Conservation (phyloP, 2,113 vertebrate genomes). For the Brachyhypopomus occidentalis region DNA sequence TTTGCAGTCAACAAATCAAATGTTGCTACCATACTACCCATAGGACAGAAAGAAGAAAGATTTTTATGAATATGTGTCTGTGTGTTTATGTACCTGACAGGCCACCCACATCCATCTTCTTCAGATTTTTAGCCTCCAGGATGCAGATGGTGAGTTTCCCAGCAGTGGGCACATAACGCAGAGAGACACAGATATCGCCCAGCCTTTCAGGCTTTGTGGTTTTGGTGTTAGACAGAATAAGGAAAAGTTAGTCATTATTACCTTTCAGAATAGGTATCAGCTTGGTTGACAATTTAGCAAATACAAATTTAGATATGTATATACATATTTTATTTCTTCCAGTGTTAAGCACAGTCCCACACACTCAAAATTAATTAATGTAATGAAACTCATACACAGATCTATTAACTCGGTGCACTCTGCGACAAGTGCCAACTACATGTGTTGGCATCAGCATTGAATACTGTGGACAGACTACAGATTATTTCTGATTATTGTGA, state of each 20-base stretch:
- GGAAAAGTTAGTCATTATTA: not conserved
- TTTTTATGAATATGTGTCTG: not conserved
- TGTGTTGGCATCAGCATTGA: too few species aligned
- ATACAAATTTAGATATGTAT: too few species aligned
- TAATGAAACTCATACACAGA: too few species aligned
- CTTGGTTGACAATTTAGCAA: not conserved
- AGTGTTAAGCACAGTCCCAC: too few species aligned
- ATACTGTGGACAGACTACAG: too few species aligned
- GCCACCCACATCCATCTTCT: constrained; percentile 99
- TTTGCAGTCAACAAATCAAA: not conserved
- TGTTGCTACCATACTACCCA: not conserved
- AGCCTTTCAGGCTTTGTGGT: constrained; percentile 93
- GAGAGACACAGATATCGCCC: constrained; percentile 96
- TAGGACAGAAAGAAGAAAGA: not conserved
- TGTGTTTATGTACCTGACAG: constrained; percentile 84
- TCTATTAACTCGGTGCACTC: too few species aligned
- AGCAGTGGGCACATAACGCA: constrained; percentile 94
- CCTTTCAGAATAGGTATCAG: not conserved
- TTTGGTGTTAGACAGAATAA: constrained; percentile 28
- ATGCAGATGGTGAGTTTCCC: constrained; percentile 98
- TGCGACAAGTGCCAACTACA: too few species aligned
- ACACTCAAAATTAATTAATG: too few species aligned
- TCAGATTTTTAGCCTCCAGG: constrained; percentile 97
- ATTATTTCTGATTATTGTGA: too few species aligned
- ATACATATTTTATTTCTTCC: too few species aligned